Conservation (phyloP, 2,888 invertebrate species). For the Cremastobaeus sp. region DNA sequence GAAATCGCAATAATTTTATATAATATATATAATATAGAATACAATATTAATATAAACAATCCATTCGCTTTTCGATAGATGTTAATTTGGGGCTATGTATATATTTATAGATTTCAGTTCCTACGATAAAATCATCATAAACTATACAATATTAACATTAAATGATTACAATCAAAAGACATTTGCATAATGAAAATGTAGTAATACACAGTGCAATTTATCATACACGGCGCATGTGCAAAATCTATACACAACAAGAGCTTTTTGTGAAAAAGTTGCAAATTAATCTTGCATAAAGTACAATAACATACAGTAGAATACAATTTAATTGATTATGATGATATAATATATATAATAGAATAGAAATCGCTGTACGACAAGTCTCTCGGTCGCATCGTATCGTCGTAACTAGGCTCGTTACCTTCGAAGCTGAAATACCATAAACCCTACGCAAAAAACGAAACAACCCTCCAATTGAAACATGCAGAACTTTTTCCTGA, state of each 20-base stretch:
- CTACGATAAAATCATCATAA: constrained; percentile 70
- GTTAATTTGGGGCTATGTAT: constrained; percentile 69
- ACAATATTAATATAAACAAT: constrained; percentile 73
- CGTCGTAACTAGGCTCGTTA: constrained; percentile 4
- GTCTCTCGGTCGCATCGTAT: background rate
- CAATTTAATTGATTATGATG: constrained; percentile 20
- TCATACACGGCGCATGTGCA: constrained; percentile 69
- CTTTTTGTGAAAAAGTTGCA: constrained; percentile 65
- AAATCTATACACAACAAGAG: constrained; percentile 74
- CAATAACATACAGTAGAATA: constrained; percentile 43
- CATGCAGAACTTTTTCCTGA: background rate
- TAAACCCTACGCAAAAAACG: constrained; percentile 15
- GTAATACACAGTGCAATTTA: constrained; percentile 66
- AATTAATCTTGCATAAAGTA: constrained; percentile 46
- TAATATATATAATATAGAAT: constrained; percentile 69
- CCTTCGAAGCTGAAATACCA: constrained; percentile 27
- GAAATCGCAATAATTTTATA: constrained; percentile 67
- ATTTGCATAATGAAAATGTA: constrained; percentile 66
- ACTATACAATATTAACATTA: constrained; percentile 76
- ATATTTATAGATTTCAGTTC: constrained; percentile 59
- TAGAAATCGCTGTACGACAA: constrained; percentile 17
- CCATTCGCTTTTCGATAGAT: constrained; percentile 66
- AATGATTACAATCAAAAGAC: constrained; percentile 69
- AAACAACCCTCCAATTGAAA: constrained; percentile 14
- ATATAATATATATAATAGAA: constrained; percentile 15